A percentile compares a stretch with the other conserved stretches of the same genome.
Evolutionary conservation across 2,113 vertebrate genomes (phyloP).

Genomic region (Daboia siamensis): DNA sequence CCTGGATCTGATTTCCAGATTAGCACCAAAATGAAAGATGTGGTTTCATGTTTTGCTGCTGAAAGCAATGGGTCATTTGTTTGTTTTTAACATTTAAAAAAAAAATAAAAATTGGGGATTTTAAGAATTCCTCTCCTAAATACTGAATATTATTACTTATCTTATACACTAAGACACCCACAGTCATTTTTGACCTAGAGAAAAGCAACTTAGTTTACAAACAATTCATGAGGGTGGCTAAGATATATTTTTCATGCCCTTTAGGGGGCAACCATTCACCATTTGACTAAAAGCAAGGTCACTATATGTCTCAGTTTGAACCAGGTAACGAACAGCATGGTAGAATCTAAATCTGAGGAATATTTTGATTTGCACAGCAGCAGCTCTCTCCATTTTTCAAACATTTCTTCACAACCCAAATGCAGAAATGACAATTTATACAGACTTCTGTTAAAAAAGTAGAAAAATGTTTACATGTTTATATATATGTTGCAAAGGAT

Average conservation of each 20-base stretch:
- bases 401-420: background rate
- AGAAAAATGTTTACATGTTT: background rate
- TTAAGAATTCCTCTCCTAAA: conserved; percentile 3
- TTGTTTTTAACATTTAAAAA: conserved; percentile 31
- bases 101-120: conserved; percentile 15
- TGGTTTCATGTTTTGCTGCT: conserved; percentile 2
- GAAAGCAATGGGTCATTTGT: background rate
- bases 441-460: background rate
- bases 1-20: background rate
- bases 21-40: background rate
- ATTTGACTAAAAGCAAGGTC: conserved; percentile 17
- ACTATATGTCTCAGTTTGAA: background rate
- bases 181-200: conserved; percentile 25
- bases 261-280: conserved; percentile 62
- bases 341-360: conserved; percentile 42
- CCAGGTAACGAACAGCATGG: background rate
- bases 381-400: conserved; percentile 13
- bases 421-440: background rate
- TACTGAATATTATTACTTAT: background rate
- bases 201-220: conserved; percentile 20
- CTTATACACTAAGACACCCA: conserved; percentile 25
- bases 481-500: background rate
- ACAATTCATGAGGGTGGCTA: background rate
- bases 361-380: conserved; percentile 35
- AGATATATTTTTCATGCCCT: conserved; percentile 58